Conservation (phyloP, 2,113 vertebrate genomes). For the Hystrix cristata region DNA sequence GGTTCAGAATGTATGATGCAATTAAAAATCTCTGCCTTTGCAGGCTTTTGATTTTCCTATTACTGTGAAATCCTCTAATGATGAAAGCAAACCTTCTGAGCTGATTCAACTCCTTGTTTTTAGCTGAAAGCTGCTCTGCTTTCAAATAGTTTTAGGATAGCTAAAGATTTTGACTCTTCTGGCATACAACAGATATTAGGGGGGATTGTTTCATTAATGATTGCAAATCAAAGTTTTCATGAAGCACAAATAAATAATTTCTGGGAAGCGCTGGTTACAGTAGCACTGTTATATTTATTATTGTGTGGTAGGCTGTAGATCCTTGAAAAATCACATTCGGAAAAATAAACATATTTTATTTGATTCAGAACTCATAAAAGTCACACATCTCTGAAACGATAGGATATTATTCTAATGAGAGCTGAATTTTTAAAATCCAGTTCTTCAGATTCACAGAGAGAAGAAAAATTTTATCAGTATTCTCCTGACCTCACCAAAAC, state of each 20-base stretch:
- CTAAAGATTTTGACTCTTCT: neutral
- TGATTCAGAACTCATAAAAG: constrained; percentile 22
- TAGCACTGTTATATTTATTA: neutral
- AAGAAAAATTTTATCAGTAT: neutral
- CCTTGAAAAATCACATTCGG: constrained; percentile 42
- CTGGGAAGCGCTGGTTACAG: neutral
- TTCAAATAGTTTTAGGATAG: neutral
- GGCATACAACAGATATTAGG: neutral
- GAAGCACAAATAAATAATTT: neutral
- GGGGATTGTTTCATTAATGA: neutral
- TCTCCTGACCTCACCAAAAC: constrained; percentile 33
- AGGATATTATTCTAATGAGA: neutral
- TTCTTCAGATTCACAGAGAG: constrained; percentile 12
- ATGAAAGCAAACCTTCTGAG: constrained; percentile 1
- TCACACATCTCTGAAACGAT: neutral
- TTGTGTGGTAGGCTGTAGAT: neutral
- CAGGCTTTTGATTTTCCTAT: neutral
- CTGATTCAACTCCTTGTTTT: neutral
- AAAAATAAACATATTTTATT: constrained; percentile 55
- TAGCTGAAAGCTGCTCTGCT: constrained; percentile 1
- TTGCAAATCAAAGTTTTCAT: neutral
- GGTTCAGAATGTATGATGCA: neutral
- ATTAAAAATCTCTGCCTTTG: neutral
- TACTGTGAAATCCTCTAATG: neutral
- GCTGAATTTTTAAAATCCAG: neutral